Percentiles rank a stretch among this genome's conserved stretches.
phyloP scores from a whole-genome alignment of 2,113 vertebrate genomes.

The Heloderma charlesbogerti region DNA sequence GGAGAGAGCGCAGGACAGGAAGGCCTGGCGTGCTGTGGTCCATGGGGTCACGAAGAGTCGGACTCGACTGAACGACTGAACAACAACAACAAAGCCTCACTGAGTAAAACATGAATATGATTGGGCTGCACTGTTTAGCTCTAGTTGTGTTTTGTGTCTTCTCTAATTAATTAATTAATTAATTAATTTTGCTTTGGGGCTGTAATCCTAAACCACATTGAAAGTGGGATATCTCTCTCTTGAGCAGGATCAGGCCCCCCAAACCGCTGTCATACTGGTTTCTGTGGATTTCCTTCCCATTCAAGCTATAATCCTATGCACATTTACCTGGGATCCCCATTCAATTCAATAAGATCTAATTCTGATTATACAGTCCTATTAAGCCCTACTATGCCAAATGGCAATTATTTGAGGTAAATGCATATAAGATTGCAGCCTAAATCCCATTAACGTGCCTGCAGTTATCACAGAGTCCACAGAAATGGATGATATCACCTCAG shows the following conservation, averaged over 20 bases:
- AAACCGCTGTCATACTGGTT: neutral
- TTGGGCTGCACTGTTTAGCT: neutral
- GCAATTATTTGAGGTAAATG: neutral
- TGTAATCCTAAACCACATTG: neutral
- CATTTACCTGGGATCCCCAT: neutral
- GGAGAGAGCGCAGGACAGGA: no score
- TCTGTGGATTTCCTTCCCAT: no score
- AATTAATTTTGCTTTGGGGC: neutral
- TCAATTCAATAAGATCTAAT: neutral
- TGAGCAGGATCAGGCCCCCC: neutral
- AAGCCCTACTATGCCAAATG: no score
- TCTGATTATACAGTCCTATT: neutral
- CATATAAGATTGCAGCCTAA: neutral
- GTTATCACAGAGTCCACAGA: neutral
- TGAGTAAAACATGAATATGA: neutral
- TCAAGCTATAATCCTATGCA: neutral
- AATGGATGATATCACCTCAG: neutral
- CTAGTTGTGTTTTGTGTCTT: neutral
- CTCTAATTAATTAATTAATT: neutral
- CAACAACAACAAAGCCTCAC: neutral
- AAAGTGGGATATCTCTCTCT: neutral
- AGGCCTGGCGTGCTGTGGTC: no score
- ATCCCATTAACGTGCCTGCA: neutral
- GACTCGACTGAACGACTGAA: no score
- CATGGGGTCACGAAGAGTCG: no score